Percentiles rank a stretch among this genome's conserved stretches.
phyloP scores from a whole-genome alignment of 2,888 invertebrate species.

The Erebia epiphron region DNA sequence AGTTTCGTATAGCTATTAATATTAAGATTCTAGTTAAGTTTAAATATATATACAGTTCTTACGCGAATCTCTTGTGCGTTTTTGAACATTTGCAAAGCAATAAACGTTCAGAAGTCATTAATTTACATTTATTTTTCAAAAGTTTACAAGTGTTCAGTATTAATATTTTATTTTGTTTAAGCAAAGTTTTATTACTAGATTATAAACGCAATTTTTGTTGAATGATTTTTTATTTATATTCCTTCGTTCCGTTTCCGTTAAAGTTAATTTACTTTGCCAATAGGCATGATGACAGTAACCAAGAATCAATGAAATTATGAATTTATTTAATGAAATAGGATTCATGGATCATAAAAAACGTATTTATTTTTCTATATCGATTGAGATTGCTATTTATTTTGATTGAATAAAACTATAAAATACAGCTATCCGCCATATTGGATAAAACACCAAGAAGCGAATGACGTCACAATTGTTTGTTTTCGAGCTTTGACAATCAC shows the following conservation, averaged over 20 bases:
- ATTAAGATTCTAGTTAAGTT: not conserved
- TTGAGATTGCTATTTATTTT: too few relatives aligned
- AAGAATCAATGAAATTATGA: too few relatives aligned
- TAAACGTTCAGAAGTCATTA: conserved; percentile 1
- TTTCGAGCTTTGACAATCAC: too few relatives aligned
- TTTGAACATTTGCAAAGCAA: conserved; percentile 17
- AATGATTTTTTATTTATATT: not conserved
- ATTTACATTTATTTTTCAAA: not conserved
- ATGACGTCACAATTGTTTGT: too few relatives aligned
- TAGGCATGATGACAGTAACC: too few relatives aligned
- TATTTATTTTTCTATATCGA: too few relatives aligned
- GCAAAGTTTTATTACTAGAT: not conserved
- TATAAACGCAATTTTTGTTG: not conserved
- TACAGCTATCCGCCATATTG: too few relatives aligned
- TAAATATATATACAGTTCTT: conserved; percentile 11
- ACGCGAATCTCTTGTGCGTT: conserved; percentile 18
- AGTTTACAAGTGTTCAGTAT: not conserved
- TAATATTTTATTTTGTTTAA: not conserved
- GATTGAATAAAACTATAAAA: too few relatives aligned
- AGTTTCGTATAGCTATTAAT: conserved; percentile 4
- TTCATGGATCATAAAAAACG: too few relatives aligned
- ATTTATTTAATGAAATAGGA: too few relatives aligned
- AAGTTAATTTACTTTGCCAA: too few relatives aligned
- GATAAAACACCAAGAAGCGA: too few relatives aligned
- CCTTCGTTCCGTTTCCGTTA: not conserved